These are phyloP conservation scores for Zeugodacus cucurbitae DNA, from an alignment of 1,140 invertebrate species.

Conservation along the genomic window DNA sequence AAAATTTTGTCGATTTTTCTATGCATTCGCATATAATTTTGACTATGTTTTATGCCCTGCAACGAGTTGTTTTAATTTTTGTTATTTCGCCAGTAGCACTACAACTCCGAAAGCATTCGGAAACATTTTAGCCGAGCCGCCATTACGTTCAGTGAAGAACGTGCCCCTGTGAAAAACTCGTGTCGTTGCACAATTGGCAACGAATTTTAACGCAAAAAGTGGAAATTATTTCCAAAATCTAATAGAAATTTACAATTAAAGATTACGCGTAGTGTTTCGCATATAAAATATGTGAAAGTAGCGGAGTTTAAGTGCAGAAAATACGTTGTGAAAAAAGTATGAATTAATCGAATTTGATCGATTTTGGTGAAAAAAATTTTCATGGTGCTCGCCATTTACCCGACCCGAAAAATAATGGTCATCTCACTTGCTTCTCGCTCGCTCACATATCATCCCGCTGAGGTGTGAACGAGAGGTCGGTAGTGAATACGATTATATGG, in stretches of 20 bases:
- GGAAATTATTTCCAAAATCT: slow-evolving; percentile 54
- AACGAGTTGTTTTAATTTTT: slow-evolving; percentile 37
- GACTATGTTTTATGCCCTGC: background rate
- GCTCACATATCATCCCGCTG: background rate
- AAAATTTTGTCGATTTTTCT: slow-evolving; percentile 20
- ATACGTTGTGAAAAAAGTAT: slow-evolving; percentile 60
- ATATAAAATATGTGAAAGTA: slow-evolving; percentile 42
- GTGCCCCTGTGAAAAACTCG: slow-evolving; percentile 63
- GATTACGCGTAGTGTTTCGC: slow-evolving; percentile 30
- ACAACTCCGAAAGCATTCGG: slow-evolving; percentile 44
- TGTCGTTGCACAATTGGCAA: slow-evolving; percentile 53
- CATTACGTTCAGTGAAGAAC: slow-evolving; percentile 62
- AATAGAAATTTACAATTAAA: slow-evolving; percentile 45
- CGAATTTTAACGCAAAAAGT: slow-evolving; percentile 54
- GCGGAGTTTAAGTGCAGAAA: slow-evolving; percentile 49
- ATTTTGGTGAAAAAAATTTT: slow-evolving; percentile 59
- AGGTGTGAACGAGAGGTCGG: background rate
- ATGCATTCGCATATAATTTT: background rate
- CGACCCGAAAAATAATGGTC: background rate
- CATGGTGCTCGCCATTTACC: slow-evolving; percentile 41
- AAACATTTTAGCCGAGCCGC: slow-evolving; percentile 50
- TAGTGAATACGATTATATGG: background rate
- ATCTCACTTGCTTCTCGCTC: slow-evolving; percentile 24
- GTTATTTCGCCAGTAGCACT: slow-evolving; percentile 21
- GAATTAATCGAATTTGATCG: slow-evolving; percentile 53